phyloP scores from a whole-genome alignment of 2,888 invertebrate genomes.

The Melanostoma scalare region DNA sequence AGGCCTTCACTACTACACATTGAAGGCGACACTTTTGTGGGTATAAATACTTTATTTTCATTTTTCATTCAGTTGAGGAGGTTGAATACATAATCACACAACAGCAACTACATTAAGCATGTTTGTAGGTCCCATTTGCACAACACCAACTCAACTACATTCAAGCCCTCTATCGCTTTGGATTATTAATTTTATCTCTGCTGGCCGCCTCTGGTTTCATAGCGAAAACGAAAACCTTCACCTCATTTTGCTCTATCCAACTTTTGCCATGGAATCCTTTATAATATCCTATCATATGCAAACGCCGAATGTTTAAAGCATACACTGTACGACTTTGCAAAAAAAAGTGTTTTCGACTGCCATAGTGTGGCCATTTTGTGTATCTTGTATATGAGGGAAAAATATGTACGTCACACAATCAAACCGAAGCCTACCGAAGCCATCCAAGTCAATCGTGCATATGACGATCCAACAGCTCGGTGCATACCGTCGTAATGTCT shows the following conservation, averaged over 20 bases:
- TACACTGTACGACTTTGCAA: no score
- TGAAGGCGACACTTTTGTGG: conserved; percentile 33
- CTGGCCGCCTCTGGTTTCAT: conserved; percentile 41
- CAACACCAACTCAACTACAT: conserved; percentile 4
- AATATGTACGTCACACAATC: no score
- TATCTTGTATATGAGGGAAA: no score
- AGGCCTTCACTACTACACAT: not conserved
- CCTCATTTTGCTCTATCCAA: conserved; percentile 42
- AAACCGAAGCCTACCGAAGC: no score
- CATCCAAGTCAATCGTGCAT: no score
- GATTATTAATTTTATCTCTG: conserved; percentile 58
- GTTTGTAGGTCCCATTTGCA: conserved; percentile 26
- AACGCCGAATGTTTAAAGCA: not conserved
- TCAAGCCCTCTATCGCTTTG: conserved; percentile 33
- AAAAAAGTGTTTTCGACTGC: no score
- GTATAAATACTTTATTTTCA: conserved; percentile 5
- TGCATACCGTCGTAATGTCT: no score
- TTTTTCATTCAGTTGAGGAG: not conserved
- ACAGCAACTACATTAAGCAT: conserved; percentile 13
- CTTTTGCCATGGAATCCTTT: conserved; percentile 39
- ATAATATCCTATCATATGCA: conserved; percentile 37
- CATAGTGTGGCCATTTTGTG: no score
- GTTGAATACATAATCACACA: conserved; percentile 41
- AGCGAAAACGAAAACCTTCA: conserved; percentile 42
- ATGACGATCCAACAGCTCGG: no score